Evolutionary conservation across 2,797 vertebrate genomes (phyloP), one percentile per base, ranked within the genome.

Genomic region (Sibirionetta formosa): DNA sequence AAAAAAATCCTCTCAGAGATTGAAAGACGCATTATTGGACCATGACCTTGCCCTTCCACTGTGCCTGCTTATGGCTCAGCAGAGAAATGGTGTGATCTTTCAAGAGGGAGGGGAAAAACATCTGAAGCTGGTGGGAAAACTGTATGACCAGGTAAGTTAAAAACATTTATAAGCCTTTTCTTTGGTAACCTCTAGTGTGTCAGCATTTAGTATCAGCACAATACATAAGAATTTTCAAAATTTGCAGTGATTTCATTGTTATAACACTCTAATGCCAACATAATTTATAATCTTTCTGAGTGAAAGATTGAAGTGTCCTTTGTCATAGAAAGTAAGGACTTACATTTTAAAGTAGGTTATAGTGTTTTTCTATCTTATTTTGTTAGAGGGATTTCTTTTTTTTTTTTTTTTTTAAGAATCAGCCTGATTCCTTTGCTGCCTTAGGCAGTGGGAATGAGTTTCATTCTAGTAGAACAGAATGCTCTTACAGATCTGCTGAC

Each of bases 41-140:
- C 99, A 99, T 13, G 99, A 99, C 95, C 98, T 99, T 96, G 99
- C 99, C 23, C 98, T 99, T 76, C 99, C 99, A 1, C 97, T 99
- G 58, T 99, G 99, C 98, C 97, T 99, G 75, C 99, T 99, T 88
- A 99, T 99, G 99, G 99, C 99, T 90, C 99, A 99, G 90, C 99
- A 99, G 96, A 98, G 99, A 91, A 99, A 99, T 48, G 99, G 99
- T 5, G 99, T 99, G 31, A 98, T 99, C 91, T 99, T 99, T 98
- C 98, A 99, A 33, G 99, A 99, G 95, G 99, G 99, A 63, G 99
- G 99, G 93, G 99, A 99, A 96, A 99, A 99, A 93, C 99, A 99
- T 95, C 98, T 99, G 56, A 99, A 99, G 96, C 98, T 99, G 72
- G 99, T 99, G 89, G 99, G 99, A 83, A 99, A 99, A 87, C 99